Evolutionary conservation across 2,797 vertebrate species (phyloP), one percentile per base, ranked within the genome.

Genomic region (Malurus leucopterus): DNA sequence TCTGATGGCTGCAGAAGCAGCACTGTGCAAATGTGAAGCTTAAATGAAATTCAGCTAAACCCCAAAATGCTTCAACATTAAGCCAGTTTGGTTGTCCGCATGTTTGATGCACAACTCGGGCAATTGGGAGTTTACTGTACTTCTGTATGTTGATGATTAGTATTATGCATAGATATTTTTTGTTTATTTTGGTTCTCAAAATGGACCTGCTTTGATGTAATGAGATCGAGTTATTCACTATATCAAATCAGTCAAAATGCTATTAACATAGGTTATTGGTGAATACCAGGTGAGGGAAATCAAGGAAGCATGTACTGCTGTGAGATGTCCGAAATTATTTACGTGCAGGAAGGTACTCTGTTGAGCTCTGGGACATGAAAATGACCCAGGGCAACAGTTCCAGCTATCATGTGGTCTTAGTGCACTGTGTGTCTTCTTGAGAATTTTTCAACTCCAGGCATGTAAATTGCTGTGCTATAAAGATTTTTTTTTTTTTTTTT

Each of bases 31-130:
- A 47, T 54, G 32, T 68, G 9, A 46, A 46, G 44, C 23, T 30
- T 34, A 72, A 87, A 63, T 61, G 4, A 79, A 85, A 75, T 77
- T 84, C 26, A 63, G 9, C 29, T 43, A 80, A 72, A 84, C 15
- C 32, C 24, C 36, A 62, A 15, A 63, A 19, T 72, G 26, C 55
- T 50, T 89, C 7, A 46, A 32, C 46, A 57, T 64, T 75, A 81
- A 74, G 11, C 29, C 29, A 22, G 36, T 58, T 70, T 12, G 12
- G 11, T 88, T 75, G 17, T 74, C 46, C 64, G 43, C 27, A 9
- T 40, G 40, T 47, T 43, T 55, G 51, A 71, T 44, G 20, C 8
- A 36, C 44, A 38, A 1, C 24, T 68, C 0, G 0, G 20, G 21
- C 2, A 4, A 14, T 17, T 47, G 43, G 51, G 53, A 23, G 24